Conservation (phyloP, 2,797 vertebrate genomes). For the Squalus acanthias region DNA sequence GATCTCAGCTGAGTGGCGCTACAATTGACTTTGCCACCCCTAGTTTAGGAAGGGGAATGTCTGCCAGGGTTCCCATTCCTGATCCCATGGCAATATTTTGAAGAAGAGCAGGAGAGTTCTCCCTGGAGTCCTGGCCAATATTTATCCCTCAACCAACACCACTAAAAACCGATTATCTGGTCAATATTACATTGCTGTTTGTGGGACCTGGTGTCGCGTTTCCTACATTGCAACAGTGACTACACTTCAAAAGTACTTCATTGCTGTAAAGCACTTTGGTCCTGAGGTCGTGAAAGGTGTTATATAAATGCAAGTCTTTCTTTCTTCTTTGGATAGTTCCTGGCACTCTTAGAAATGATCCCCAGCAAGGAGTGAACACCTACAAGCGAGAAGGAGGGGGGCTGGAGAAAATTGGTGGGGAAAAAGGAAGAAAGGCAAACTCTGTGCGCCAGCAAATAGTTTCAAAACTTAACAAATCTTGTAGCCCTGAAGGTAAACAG, state of each 20-base stretch:
- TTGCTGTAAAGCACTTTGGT: neutral
- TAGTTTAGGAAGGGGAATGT: neutral
- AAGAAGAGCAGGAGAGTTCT: neutral
- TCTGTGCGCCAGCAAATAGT: neutral
- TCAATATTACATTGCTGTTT: no score
- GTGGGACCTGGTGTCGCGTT: neutral
- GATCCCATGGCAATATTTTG: neutral
- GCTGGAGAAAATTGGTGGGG: neutral
- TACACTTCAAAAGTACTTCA: neutral
- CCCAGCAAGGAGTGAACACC: neutral
- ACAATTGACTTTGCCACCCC: neutral
- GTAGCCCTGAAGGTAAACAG: no score
- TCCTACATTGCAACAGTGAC: neutral
- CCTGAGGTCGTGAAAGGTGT: neutral
- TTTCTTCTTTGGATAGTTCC: neutral
- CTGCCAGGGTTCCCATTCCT: neutral
- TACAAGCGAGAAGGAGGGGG: neutral
- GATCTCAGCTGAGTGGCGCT: neutral
- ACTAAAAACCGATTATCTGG: neutral
- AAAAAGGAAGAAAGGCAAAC: neutral
- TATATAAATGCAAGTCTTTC: neutral
- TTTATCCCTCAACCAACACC: neutral
- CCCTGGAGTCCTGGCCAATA: neutral
- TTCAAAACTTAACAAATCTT: neutral
- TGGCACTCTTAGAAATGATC: neutral